Evolutionary conservation across 1,140 invertebrate genomes (phyloP).

Genomic region (Diplogasteroides magnus): DNA sequence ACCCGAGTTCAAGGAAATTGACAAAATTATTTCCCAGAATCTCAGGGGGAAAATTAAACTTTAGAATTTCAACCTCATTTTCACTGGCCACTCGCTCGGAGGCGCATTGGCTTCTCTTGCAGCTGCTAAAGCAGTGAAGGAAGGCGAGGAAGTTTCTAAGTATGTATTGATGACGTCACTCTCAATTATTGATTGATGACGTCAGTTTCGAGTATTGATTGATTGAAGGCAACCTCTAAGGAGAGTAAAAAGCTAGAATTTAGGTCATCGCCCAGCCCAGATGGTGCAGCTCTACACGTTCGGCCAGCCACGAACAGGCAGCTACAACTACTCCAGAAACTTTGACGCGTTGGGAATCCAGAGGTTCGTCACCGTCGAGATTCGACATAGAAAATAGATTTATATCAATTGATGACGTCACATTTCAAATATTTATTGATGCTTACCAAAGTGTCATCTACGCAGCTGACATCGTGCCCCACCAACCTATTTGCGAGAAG

Average conservation of each 20-base stretch:
- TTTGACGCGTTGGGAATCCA: conserved; percentile 16
- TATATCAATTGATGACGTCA: too few relatives aligned
- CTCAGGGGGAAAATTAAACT: too few relatives aligned
- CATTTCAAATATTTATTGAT: background rate
- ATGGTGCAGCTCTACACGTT: conserved; percentile 30
- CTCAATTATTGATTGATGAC: too few relatives aligned
- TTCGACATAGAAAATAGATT: background rate
- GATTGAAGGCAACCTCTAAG: too few relatives aligned
- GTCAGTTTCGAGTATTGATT: too few relatives aligned
- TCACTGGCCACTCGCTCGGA: conserved; percentile 35
- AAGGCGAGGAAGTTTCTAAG: too few relatives aligned
- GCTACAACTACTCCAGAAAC: conserved; percentile 21
- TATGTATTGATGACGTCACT: too few relatives aligned
- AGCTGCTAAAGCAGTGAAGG: conserved; percentile 20
- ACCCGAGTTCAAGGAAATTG: background rate
- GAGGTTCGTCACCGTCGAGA: background rate
- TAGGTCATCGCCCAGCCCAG: background rate
- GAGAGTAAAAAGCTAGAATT: too few relatives aligned
- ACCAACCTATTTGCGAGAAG: conserved; percentile 15
- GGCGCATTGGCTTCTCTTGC: conserved; percentile 33
- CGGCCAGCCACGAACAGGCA: conserved; percentile 34
- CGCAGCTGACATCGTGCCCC: conserved; percentile 3
- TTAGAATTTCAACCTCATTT: conserved; percentile 24
- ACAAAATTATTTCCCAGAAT: too few relatives aligned
- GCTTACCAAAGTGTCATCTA: conserved; percentile 1